Evolutionary conservation across 2,888 invertebrate genomes (phyloP), one percentile per base, ranked within the genome.

Genomic region (Athalia cordata): DNA sequence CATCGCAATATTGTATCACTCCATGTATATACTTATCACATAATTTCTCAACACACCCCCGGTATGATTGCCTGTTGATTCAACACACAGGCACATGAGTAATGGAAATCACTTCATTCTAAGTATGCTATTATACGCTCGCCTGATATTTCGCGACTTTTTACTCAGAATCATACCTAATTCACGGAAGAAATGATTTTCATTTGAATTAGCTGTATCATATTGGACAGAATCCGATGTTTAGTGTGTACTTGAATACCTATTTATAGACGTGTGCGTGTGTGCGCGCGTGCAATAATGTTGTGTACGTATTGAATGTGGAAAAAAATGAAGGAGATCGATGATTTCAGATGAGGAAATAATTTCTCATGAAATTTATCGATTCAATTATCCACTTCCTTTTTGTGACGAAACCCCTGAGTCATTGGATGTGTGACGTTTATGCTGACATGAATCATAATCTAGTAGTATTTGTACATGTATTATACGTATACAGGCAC

Each of bases 111-210:
- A 67, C 50, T 11, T 67, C 49, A 15, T 15, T n/a, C 7, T 2
- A 7, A 65, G 13, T 15, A 13, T 61, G 15, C 8, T 5, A n/a
- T 61, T 15, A n/a, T 5, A 15, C 15, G 1, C n/a, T 11, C 8
- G n/a, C 45, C 47, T n/a, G 45, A 47, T 49, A 47, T 7, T 47
- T 45, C 65, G n/a, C 45, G 45, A 9, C 9, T 13, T 15, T 50
- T 13, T 50, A 29, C 15, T 50, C 49, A 9, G n/a, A 3, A 7
- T 49, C 8, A 13, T 11, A 1, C 7, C 15, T 15, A 15, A 49
- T 13, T 67, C 15, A 29, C 29, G 4, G n/a, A 50, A 8, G 67
- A 67, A 67, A 67, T 67, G 67, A 67, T 67, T 67, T 67, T 50
- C 49, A 50, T 67, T 64, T 5, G 13, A 52, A 67, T 50, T 15